These are phyloP conservation scores for Channa argus DNA, from an alignment of 2,113 vertebrate species.

Conservation along the genomic window DNA sequence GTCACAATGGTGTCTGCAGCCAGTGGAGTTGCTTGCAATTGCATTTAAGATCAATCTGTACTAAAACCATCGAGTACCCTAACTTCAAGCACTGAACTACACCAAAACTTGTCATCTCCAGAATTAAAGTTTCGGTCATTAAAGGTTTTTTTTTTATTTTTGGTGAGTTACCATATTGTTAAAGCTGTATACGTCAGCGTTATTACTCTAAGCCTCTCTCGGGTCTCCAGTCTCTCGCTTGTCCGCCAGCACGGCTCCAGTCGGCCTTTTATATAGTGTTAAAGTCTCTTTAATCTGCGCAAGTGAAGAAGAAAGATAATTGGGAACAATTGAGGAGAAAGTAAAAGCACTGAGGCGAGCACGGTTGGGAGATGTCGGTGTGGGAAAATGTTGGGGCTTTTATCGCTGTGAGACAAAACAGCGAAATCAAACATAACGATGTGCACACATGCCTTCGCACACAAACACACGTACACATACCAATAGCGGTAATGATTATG, in stretches of 20 bases:
- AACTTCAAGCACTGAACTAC: background rate
- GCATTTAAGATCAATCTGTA: background rate
- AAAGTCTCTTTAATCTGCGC: conserved; percentile 58
- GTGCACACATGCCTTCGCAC: conserved; percentile 9
- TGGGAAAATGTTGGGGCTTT: conserved; percentile 54
- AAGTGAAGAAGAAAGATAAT: conserved; percentile 69
- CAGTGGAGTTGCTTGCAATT: background rate
- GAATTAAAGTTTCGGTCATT: too few relatives aligned
- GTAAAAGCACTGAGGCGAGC: conserved; percentile 58
- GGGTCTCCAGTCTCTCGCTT: conserved; percentile 6
- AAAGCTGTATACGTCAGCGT: conserved; percentile 21
- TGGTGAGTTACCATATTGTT: background rate
- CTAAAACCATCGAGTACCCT: too few relatives aligned
- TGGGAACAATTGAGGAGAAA: conserved; percentile 64
- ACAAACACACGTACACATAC: conserved; percentile 6
- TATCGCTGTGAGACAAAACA: conserved; percentile 54
- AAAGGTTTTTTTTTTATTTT: background rate
- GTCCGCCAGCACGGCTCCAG: conserved; percentile 41
- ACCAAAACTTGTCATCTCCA: background rate
- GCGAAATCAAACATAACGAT: conserved; percentile 57
- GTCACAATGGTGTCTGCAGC: conserved; percentile 1
- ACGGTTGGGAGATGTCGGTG: conserved; percentile 24
- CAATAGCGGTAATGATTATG: conserved; percentile 21
- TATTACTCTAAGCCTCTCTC: conserved; percentile 15
- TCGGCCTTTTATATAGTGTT: conserved; percentile 30